Conservation (phyloP, 2,797 vertebrate species). For the Melanotaenia parkinsoni region DNA sequence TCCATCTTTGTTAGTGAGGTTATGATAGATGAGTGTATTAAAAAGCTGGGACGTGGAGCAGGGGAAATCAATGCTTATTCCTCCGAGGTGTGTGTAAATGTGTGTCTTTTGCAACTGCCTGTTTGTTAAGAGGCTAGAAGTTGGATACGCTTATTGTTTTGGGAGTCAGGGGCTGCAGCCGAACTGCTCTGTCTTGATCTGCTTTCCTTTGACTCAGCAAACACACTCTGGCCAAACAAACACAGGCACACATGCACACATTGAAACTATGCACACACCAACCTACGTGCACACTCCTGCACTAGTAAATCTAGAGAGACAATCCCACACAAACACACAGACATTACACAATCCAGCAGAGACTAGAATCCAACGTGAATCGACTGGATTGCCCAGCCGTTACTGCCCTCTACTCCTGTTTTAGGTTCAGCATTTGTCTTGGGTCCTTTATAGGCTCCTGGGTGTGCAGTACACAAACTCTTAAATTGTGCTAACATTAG, state of each 20-base stretch:
- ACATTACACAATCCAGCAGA: constrained; percentile 57
- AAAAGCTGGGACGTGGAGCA: constrained; percentile 56
- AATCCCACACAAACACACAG: constrained; percentile 47
- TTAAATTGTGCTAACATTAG: constrained; percentile 14
- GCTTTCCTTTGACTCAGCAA: constrained; percentile 79
- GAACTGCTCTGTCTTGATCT: constrained; percentile 68
- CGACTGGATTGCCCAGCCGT: constrained; percentile 42
- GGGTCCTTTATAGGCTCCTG: constrained; percentile 8
- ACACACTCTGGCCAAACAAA: constrained; percentile 41
- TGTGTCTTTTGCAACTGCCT: constrained; percentile 53
- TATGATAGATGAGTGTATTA: constrained; percentile 78
- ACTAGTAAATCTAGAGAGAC: constrained; percentile 34
- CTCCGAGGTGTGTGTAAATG: constrained; percentile 53
- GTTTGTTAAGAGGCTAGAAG: constrained; percentile 66
- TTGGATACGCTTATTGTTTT: constrained; percentile 75
- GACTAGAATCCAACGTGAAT: constrained; percentile 35
- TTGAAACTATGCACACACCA: constrained; percentile 22
- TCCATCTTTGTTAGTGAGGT: constrained; percentile 60
- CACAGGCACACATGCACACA: constrained; percentile 26
- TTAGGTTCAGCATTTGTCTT: constrained; percentile 20
- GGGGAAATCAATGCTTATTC: constrained; percentile 76
- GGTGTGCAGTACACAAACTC: background rate
- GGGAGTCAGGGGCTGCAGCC: constrained; percentile 66
- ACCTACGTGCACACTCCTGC: constrained; percentile 29
- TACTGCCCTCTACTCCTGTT: constrained; percentile 17